Evolutionary conservation across 1,140 invertebrate genomes (phyloP).

Genomic region (Drosophila tani): DNA sequence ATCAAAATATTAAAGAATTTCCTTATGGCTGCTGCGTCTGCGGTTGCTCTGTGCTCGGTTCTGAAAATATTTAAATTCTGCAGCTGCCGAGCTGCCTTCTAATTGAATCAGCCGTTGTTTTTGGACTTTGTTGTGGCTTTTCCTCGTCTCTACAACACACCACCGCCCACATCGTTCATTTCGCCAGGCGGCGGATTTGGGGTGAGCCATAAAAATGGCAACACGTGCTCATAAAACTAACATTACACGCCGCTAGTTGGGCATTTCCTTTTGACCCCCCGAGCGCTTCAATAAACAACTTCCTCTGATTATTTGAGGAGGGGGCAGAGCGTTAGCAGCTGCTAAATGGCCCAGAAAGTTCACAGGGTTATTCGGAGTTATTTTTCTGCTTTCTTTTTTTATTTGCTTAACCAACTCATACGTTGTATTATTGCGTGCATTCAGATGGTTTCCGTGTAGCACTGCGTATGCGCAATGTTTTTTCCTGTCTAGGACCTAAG

Average conservation of each 20-base stretch:
- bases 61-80: constrained; percentile 55
- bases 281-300: constrained; percentile 53
- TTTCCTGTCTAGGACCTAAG: neutral
- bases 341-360: constrained; percentile 59
- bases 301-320: constrained; percentile 54
- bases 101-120: constrained; percentile 62
- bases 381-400: constrained; percentile 1
- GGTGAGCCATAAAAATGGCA: constrained; percentile 59
- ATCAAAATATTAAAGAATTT: constrained; percentile 73
- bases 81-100: constrained; percentile 51
- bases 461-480: constrained; percentile 38
- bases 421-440: constrained; percentile 19
- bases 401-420: neutral
- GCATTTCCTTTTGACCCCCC: constrained; percentile 18
- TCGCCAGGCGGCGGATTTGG: constrained; percentile 10
- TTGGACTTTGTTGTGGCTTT: constrained; percentile 67
- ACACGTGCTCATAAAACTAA: constrained; percentile 66
- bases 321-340: constrained; percentile 34
- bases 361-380: constrained; percentile 25
- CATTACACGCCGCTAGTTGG: constrained; percentile 52
- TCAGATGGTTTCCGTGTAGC: neutral
- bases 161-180: constrained; percentile 24
- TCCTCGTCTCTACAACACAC: neutral
- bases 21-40: constrained; percentile 48
- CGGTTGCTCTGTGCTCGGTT: constrained; percentile 48